phyloP scores from a whole-genome alignment of 23 tunicate genomes.

The Clavelina lepadiformis region DNA sequence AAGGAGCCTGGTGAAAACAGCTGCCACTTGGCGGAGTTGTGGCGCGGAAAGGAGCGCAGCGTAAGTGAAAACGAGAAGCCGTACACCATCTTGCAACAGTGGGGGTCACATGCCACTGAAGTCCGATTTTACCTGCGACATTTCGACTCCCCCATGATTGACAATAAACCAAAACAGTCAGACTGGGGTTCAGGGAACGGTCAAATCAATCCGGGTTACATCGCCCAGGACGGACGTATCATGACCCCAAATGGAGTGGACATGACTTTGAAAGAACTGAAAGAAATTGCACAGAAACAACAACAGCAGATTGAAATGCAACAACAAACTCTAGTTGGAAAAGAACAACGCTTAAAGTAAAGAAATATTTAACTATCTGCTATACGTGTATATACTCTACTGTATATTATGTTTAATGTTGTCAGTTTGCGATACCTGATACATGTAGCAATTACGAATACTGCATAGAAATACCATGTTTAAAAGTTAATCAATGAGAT shows the following conservation, averaged over 20 bases:
- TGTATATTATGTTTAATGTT: no score
- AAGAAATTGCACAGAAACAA: conserved; percentile 82
- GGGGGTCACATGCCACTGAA: conserved; percentile 91
- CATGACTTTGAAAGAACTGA: conserved; percentile 40
- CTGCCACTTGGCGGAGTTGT: conserved; percentile 70
- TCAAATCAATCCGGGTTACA: conserved; percentile 11
- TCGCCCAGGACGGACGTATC: conserved; percentile 29
- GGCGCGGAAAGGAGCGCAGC: conserved; percentile 83
- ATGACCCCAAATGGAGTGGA: conserved; percentile 29
- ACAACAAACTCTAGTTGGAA: conserved; percentile 69
- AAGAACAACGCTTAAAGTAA: conserved; percentile 75
- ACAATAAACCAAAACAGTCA: background rate
- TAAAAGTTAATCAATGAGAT: background rate
- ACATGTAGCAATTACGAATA: background rate
- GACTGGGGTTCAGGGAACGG: conserved; percentile 37
- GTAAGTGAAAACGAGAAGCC: conserved; percentile 82
- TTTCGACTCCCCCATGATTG: background rate
- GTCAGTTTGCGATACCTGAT: background rate
- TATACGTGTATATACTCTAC: no score
- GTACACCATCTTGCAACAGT: conserved; percentile 87
- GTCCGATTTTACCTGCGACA: conserved; percentile 76
- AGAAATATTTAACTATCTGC: no score
- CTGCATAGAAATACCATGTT: background rate
- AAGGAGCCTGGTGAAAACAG: conserved; percentile 86
- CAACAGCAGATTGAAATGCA: conserved; percentile 84